Conservation (phyloP, 2,797 vertebrate species). For the Chelon auratus region DNA sequence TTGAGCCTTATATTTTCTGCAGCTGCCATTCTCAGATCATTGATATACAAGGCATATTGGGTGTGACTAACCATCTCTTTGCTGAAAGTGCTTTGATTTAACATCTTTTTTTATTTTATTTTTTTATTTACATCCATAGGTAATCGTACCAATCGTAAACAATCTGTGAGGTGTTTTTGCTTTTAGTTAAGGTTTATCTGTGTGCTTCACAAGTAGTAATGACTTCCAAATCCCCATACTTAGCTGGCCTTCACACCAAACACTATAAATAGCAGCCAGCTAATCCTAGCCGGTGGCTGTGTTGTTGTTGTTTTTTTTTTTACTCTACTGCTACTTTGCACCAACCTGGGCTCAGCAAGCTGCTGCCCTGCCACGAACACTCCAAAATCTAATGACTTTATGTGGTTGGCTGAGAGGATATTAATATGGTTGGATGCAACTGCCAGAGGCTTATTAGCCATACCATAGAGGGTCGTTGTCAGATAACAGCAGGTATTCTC, state of each 20-base stretch:
- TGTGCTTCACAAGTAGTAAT: constrained; percentile 52
- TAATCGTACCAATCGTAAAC: not conserved
- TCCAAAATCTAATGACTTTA: constrained; percentile 33
- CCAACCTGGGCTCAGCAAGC: constrained; percentile 49
- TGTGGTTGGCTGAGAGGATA: constrained; percentile 28
- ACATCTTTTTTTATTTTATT: no score
- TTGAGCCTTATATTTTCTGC: no score
- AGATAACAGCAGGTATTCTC: no score
- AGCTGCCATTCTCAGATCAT: no score
- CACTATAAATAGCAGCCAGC: constrained; percentile 62
- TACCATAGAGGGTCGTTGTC: no score
- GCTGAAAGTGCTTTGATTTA: no score
- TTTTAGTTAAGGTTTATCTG: constrained; percentile 43
- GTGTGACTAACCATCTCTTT: no score
- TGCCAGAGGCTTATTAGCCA: constrained; percentile 12
- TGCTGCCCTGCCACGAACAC: constrained; percentile 46
- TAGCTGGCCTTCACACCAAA: constrained; percentile 54
- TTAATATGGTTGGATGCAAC: constrained; percentile 19
- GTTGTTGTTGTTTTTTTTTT: constrained; percentile 22
- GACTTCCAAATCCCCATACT: constrained; percentile 62
- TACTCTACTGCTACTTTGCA: constrained; percentile 44
- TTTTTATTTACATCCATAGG: no score
- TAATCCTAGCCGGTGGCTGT: constrained; percentile 61
- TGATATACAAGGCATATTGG: no score
- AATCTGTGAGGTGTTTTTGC: not conserved